phyloP scores from a whole-genome alignment of 2,797 vertebrate species.

The Anniella stebbinsi region DNA sequence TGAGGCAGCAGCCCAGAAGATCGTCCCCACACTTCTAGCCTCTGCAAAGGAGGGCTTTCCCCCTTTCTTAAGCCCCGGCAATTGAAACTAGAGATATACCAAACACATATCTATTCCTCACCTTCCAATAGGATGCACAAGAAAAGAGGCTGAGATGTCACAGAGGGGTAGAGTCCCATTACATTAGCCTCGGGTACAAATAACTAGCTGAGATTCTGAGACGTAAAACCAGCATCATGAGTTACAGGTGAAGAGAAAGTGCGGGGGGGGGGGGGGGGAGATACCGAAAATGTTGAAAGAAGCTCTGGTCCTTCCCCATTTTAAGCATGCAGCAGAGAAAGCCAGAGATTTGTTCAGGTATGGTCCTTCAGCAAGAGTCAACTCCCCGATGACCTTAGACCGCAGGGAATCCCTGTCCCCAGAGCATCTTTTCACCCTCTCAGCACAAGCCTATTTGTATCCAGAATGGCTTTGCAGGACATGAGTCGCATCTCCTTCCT shows the following conservation, averaged over 20 bases:
- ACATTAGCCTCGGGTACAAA: neutral
- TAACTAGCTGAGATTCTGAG: neutral
- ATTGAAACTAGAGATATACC: too few relatives aligned
- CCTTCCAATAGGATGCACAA: neutral
- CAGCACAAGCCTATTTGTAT: neutral
- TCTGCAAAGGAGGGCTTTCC: too few relatives aligned
- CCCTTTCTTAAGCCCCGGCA: too few relatives aligned
- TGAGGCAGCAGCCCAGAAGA: too few relatives aligned
- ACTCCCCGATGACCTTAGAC: constrained; percentile 47
- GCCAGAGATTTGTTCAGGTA: constrained; percentile 60
- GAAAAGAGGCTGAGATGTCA: neutral
- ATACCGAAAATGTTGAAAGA: constrained; percentile 96
- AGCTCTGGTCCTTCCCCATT: constrained; percentile 92
- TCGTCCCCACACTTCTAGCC: too few relatives aligned
- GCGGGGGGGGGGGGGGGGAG: constrained; percentile 30
- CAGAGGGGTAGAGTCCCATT: neutral
- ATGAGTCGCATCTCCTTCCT: neutral
- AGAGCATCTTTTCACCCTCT: constrained; percentile 36
- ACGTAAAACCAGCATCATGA: neutral
- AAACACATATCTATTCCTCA: neutral
- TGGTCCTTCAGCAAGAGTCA: constrained; percentile 54
- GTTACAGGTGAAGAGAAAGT: neutral
- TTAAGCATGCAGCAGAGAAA: constrained; percentile 58
- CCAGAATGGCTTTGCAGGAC: constrained; percentile 17
- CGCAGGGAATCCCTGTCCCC: constrained; percentile 39